phyloP scores from a whole-genome alignment of 2,113 vertebrate genomes.

The Calypte anna region DNA sequence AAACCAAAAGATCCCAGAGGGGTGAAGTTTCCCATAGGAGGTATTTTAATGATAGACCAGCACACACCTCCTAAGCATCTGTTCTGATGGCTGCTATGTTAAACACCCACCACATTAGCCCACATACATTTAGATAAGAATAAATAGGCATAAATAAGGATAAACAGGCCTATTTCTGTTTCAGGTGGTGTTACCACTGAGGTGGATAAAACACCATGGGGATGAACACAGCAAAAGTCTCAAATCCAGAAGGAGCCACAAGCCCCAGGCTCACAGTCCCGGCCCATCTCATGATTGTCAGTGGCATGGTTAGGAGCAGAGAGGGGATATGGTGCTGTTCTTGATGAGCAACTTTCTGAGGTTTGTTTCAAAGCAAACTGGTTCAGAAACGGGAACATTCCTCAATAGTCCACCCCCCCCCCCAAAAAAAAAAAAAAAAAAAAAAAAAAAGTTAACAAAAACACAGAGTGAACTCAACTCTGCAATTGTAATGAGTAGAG shows the following conservation, averaged over 20 bases:
- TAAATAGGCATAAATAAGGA: neutral
- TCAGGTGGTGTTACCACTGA: neutral
- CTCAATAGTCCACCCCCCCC: neutral
- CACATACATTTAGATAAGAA: neutral
- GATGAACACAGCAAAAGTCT: rapidly evolving
- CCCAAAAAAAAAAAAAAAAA: rapidly evolving
- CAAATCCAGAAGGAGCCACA: neutral
- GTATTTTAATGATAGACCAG: neutral
- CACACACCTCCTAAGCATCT: neutral
- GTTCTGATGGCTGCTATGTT: neutral
- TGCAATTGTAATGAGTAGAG: neutral
- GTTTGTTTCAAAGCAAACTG: neutral
- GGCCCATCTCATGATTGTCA: neutral
- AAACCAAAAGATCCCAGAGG: neutral
- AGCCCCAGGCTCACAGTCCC: no score
- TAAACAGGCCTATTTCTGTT: neutral
- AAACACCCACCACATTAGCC: neutral
- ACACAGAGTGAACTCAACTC: neutral
- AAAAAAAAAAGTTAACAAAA: rapidly evolving
- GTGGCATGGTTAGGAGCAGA: rapidly evolving
- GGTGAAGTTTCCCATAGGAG: neutral
- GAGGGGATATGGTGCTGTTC: rapidly evolving
- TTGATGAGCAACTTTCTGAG: rapidly evolving
- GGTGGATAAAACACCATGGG: neutral
- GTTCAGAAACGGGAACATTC: neutral